These are phyloP conservation scores for Agrochola lychnidis DNA, from an alignment of 2,888 invertebrate genomes.

Conservation along the genomic window DNA sequence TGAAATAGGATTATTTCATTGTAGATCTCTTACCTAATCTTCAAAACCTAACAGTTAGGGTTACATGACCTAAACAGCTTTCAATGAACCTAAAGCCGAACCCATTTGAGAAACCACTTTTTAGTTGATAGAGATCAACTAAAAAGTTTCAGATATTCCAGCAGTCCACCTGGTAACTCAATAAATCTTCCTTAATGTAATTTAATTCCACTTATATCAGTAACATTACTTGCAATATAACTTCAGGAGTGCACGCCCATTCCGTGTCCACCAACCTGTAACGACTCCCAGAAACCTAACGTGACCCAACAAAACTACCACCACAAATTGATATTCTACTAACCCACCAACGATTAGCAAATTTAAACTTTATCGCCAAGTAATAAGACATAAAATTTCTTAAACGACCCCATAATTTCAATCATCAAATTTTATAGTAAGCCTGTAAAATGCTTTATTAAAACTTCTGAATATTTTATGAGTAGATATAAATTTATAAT, in stretches of 20 bases:
- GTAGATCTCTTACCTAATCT: background rate
- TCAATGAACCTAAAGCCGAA: background rate
- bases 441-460: slow-evolving; percentile 45
- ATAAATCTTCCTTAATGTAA: slow-evolving; percentile 67
- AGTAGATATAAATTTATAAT: slow-evolving; percentile 29
- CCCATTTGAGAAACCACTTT: slow-evolving; percentile 5
- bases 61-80: background rate
- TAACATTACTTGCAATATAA: slow-evolving; percentile 79
- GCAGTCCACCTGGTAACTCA: slow-evolving; percentile 35
- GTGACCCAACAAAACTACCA: slow-evolving; percentile 74
- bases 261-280: slow-evolving; percentile 79
- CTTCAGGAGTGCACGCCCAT: slow-evolving; percentile 78
- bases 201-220: slow-evolving; percentile 72
- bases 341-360: slow-evolving; percentile 40
- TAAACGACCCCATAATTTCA: slow-evolving; percentile 33
- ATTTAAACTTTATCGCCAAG: slow-evolving; percentile 53
- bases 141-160: slow-evolving; percentile 37
- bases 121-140: too few species aligned
- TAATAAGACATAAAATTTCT: slow-evolving; percentile 51
- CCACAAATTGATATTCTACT: slow-evolving; percentile 63
- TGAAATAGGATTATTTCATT: background rate
- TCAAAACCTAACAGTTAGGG: background rate
- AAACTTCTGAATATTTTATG: slow-evolving; percentile 47
- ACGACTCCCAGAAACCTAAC: slow-evolving; percentile 73
- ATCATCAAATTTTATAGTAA: slow-evolving; percentile 59